Evolutionary conservation across 2,113 vertebrate genomes (phyloP).

Genomic region (Mobula hypostoma): DNA sequence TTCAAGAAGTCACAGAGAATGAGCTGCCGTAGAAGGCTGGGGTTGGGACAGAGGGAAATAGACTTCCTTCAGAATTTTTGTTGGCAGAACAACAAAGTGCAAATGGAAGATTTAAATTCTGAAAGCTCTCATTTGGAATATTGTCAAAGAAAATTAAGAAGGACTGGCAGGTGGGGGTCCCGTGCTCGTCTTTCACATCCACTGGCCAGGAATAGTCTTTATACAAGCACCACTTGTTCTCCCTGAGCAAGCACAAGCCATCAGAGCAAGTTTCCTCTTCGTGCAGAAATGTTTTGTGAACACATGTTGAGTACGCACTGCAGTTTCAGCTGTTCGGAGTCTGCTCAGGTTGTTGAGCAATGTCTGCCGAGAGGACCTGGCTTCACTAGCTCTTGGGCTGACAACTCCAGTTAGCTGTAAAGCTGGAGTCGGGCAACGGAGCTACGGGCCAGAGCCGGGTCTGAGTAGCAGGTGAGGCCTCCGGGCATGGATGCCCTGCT

Average conservation of each 20-base stretch:
- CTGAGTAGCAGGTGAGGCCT: too few species aligned
- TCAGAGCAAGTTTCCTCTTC: not conserved
- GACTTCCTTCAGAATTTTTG: not conserved
- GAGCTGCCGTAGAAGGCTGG: too few species aligned
- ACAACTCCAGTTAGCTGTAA: not conserved
- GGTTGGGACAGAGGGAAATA: not conserved
- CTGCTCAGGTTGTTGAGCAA: not conserved
- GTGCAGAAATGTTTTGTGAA: not conserved
- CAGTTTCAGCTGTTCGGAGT: not conserved
- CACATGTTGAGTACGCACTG: not conserved
- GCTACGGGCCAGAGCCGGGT: too few species aligned
- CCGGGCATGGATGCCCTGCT: too few species aligned
- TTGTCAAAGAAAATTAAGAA: not conserved
- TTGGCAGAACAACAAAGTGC: not conserved
- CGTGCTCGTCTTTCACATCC: not conserved
- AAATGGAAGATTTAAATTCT: not conserved
- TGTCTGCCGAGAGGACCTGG: not conserved
- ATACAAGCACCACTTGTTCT: not conserved
- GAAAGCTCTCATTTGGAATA: not conserved
- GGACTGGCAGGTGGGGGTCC: not conserved
- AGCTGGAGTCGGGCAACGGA: not conserved
- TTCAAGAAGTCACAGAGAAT: not conserved
- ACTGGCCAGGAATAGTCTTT: not conserved
- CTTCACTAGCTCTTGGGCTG: not conserved
- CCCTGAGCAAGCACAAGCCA: not conserved